These are phyloP conservation scores for Aporrectodea caliginosa DNA, from an alignment of 1,140 invertebrate genomes.

Conservation along the genomic window DNA sequence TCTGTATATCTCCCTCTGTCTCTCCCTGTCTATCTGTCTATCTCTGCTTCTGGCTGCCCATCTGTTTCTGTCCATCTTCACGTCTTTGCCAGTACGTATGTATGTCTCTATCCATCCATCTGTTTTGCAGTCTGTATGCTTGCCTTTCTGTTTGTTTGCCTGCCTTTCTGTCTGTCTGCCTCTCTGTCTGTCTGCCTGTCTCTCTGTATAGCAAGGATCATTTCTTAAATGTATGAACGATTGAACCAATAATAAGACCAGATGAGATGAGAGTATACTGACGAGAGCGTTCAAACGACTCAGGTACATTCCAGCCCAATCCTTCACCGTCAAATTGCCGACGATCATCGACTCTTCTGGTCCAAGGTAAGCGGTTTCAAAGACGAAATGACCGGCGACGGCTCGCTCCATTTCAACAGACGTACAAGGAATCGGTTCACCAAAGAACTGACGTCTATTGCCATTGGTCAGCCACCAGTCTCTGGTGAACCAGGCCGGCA, in stretches of 20 bases:
- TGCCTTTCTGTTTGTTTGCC: too few relatives aligned
- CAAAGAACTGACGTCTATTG: slow-evolving; percentile 57
- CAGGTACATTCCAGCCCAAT: slow-evolving; percentile 42
- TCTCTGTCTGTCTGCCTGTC: too few relatives aligned
- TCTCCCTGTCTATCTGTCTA: too few relatives aligned
- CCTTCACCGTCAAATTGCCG: slow-evolving; percentile 48
- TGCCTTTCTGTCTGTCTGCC: too few relatives aligned
- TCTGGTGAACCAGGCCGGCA: slow-evolving; percentile 68
- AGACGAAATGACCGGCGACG: slow-evolving; percentile 70
- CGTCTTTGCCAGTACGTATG: too few relatives aligned
- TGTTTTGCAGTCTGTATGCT: too few relatives aligned
- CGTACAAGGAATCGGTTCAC: slow-evolving; percentile 60
- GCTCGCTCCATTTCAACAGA: slow-evolving; percentile 65
- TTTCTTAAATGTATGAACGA: neutral
- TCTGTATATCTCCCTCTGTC: too few relatives aligned
- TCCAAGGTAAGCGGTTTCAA: slow-evolving; percentile 66
- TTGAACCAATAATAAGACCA: neutral
- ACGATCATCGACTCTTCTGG: slow-evolving; percentile 38
- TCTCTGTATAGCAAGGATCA: too few relatives aligned
- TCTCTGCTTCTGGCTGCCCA: too few relatives aligned
- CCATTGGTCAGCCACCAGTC: slow-evolving; percentile 68
- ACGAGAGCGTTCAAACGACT: neutral
- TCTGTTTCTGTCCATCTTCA: too few relatives aligned
- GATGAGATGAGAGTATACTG: too few relatives aligned
- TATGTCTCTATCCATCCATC: too few relatives aligned